Evolutionary conservation across 2,797 vertebrate genomes (phyloP), one percentile per base, ranked within the genome.

Genomic region (Intellagama lesueurii): DNA sequence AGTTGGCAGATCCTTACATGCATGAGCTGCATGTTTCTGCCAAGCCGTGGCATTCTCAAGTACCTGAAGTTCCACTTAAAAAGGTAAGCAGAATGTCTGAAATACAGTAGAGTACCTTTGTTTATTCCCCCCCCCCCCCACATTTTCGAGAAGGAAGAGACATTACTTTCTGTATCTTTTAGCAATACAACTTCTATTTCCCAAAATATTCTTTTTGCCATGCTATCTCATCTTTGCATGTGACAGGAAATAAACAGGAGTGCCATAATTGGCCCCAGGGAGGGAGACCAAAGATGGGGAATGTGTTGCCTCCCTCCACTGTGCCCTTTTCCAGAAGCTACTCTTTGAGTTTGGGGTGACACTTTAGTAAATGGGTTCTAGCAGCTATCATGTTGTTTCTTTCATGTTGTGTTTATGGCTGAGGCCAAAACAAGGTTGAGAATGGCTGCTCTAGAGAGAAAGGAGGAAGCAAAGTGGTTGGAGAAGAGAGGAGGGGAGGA

Each of bases 1-100:
- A 97, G 97, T 85, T 99, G 99, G 99, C 98, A 98, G 96, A 98
- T 99, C 93, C 97, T 99, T 84, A 96, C 98, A 1, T 99, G 98
- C 96, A 97, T 99, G 96, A 98, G 98, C 91, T 99, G 98, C 95
- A 98, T 98, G 6, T 99, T 99, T 91, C 95, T 97, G 90, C 98
- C 99, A 0, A 98, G 98, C 75, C 97, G 99, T 7, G 96, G 97
- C 68, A 96, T 99, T 93, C 98, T 99, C 86, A 97, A 98, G 93
- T 99, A 99, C 94, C 97, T 99, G 72, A 99, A 98, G 95, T 99
- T 99, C 95, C 99, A 99, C 96, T 97, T 99, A 79, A 99, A 98
- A 96, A 98, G 99, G 99, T 98, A 90, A 96, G 91, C 5, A 32
- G n/a, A 86, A 26, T 90, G 2, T 30, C 49, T 14, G 17, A 87